Conservation (phyloP, 35 echinoderm and acorn worm species). For the Heliocidaris erythrogramma region DNA sequence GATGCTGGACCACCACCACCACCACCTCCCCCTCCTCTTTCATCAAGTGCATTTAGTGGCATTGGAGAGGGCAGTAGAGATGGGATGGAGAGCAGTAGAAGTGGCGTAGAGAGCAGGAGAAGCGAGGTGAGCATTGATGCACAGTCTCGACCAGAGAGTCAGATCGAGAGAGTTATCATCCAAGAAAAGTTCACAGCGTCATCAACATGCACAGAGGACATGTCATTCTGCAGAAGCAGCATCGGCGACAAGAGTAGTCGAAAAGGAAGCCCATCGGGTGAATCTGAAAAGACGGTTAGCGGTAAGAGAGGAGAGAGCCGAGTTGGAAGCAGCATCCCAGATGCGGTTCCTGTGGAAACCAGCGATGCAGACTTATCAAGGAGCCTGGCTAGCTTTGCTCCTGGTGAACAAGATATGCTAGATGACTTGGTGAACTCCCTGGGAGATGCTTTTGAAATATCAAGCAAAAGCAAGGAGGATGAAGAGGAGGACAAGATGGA, state of each 20-base stretch:
- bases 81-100: not conserved
- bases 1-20: slow-evolving; percentile 20
- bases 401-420: slow-evolving; percentile 23
- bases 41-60: not conserved
- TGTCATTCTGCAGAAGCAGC: not conserved
- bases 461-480: not conserved
- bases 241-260: not conserved
- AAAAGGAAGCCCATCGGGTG: not conserved
- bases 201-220: not conserved
- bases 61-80: not conserved
- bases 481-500: not conserved
- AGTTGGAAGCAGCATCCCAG: slow-evolving; percentile 4
- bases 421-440: slow-evolving; percentile 12
- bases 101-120: not conserved
- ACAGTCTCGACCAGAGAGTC: not conserved
- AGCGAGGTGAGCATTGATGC: not conserved
- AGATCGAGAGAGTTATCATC: not conserved
- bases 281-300: not conserved
- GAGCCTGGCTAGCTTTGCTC: slow-evolving; percentile 32
- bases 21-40: not conserved
- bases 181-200: not conserved
- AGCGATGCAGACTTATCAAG: not conserved
- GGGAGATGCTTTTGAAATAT: slow-evolving; percentile 32
- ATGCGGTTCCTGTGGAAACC: not conserved
- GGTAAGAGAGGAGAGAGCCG: not conserved